These are phyloP conservation scores for Alloscopus bannaensis DNA, from an alignment of 2,888 invertebrate genomes.

Conservation along the genomic window DNA sequence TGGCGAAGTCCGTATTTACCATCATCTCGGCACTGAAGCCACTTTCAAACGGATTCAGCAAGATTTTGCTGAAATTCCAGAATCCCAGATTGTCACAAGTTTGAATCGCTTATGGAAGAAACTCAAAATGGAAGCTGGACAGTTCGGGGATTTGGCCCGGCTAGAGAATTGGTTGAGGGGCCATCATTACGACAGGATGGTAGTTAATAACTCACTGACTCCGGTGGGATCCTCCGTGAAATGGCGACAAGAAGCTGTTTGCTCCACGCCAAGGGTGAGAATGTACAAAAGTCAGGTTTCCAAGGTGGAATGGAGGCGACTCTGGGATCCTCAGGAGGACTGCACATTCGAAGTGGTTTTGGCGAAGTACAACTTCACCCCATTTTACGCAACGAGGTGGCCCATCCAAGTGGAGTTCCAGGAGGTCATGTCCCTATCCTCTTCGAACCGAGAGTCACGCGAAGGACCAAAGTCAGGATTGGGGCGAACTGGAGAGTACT, in stretches of 20 bases:
- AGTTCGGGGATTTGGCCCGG: no score
- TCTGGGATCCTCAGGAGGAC: slow-evolving; percentile 38
- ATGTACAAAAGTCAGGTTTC: background rate
- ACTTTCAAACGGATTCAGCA: no score
- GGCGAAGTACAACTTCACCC: slow-evolving; percentile 13
- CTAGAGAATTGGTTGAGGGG: no score
- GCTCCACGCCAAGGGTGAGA: background rate
- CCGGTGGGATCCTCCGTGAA: background rate
- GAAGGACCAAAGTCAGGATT: background rate
- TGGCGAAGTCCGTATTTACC: no score
- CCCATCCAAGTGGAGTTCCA: slow-evolving; percentile 14
- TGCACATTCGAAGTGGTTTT: slow-evolving; percentile 21
- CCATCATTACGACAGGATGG: background rate
- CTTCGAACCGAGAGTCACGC: no score
- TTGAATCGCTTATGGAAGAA: no score
- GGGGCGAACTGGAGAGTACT: slow-evolving; percentile 20
- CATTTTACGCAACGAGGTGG: background rate
- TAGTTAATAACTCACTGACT: background rate
- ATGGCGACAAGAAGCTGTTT: background rate
- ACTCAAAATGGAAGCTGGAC: no score
- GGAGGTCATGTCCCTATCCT: background rate
- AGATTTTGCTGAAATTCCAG: no score
- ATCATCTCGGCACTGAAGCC: no score
- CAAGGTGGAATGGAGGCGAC: no score
- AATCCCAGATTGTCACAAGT: no score